Base-by-base conservation (phyloP, 2,888 invertebrate species). In the Caenorhabditis sulstoni region DNA sequence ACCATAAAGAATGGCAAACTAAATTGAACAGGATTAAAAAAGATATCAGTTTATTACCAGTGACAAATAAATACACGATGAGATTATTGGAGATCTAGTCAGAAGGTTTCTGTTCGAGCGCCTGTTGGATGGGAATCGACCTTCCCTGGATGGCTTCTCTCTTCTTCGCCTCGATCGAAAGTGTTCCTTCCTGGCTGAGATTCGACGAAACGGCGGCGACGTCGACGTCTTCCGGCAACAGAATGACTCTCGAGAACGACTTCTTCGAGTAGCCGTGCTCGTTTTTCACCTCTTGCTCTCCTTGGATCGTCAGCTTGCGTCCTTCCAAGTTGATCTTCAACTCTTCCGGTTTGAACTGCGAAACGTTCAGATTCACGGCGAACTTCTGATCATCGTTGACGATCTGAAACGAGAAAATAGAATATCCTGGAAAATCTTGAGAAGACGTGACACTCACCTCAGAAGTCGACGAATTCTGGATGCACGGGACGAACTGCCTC, bases 291-390 rank as follows among this genome's bases (percentile, higher is more conserved):
- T 71, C 71, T 16, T 71, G 71, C 7, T n/a, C 20, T 49, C 70
- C 70, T 61, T 70, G 52, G 18, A 70, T 61, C 35, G 23, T 70
- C 44, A 70, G 23, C 22, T 70, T 45, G 39, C 71, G 39, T 62
- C 71, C 71, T 16, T 71, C 23, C 41, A 71, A 39, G 39, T 62
- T 4, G 35, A 70, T 55, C 16, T 70, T 70, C 35, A 70, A 8
- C 1, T 70, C 61, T 20, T 70, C 70, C 35, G 70, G 70, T 50
- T 52, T 70, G 47, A 61, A 70, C n/a, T 62, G 59, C n/a, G 70
- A 70, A 20, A 70, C 61, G 20, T 70, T 61, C n/a, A 66, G 37
- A 47, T 66, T 55, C 37, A 66, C 37, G 0, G 66, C 35, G 23
- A 57, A 66, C 47, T 55, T 66, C 5, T 18, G n/a, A 0, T 55